phyloP scores from a whole-genome alignment of 2,888 invertebrate genomes.

The Pycnomerus fuliginosus region DNA sequence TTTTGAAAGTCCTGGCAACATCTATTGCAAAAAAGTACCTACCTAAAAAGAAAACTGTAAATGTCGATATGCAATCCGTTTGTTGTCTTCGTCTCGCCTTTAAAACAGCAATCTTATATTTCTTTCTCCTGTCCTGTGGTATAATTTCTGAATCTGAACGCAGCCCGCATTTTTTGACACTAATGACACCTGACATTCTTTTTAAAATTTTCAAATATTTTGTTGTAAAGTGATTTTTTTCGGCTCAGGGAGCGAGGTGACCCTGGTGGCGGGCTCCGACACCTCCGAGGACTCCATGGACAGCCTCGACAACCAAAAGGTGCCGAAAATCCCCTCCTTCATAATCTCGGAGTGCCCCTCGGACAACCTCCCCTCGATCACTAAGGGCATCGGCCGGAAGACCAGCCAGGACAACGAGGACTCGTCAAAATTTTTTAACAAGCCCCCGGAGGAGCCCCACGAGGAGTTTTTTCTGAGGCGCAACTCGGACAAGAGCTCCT shows the following conservation, averaged over 20 bases:
- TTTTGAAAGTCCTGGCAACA: no score
- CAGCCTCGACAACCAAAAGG: constrained; percentile 61
- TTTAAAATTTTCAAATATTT: neutral
- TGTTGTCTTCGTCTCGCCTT: no score
- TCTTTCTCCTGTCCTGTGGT: no score
- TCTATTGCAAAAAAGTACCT: no score
- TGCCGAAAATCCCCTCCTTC: constrained; percentile 59
- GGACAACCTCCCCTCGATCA: constrained; percentile 77
- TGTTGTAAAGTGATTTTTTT: constrained; percentile 43
- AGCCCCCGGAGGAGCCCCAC: constrained; percentile 22
- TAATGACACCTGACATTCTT: no score
- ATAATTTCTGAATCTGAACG: no score
- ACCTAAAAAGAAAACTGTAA: no score
- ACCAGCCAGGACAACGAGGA: constrained; percentile 62
- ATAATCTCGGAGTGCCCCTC: constrained; percentile 74
- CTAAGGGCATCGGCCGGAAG: constrained; percentile 64
- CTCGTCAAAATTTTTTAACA: constrained; percentile 11
- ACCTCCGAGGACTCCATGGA: constrained; percentile 74
- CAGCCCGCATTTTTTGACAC: no score
- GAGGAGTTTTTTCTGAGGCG: constrained; percentile 58
- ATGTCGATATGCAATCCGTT: no score
- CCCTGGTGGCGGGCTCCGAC: constrained; percentile 71
- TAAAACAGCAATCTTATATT: no score
- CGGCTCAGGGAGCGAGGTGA: constrained; percentile 81
- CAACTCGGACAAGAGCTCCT: constrained; percentile 69